phyloP scores from a whole-genome alignment of 2,113 vertebrate genomes.

The Climacteris rufus region DNA sequence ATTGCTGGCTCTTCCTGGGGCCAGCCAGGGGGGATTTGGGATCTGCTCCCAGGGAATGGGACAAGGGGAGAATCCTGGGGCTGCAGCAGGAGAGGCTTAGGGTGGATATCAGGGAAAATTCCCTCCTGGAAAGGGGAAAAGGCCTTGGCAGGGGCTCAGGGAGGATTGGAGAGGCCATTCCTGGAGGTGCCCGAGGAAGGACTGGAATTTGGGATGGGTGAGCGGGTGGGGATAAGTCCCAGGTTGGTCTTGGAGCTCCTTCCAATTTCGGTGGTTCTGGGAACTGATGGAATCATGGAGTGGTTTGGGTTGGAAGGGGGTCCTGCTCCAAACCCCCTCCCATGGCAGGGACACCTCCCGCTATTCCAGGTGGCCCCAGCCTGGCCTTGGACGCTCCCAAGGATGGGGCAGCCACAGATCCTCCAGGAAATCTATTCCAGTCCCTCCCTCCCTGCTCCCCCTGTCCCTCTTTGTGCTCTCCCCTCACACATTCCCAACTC shows the following conservation, averaged over 20 bases:
- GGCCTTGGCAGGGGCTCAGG: not conserved
- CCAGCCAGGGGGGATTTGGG: too few relatives aligned
- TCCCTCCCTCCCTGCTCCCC: not conserved
- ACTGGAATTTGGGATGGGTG: not conserved
- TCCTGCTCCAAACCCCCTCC: too few relatives aligned
- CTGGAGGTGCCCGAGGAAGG: not conserved
- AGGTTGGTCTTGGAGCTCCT: not conserved
- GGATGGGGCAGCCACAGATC: not conserved
- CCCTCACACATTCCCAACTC: too few relatives aligned
- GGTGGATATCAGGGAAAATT: not conserved
- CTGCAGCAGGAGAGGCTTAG: not conserved
- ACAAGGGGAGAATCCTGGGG: too few relatives aligned
- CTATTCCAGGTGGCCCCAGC: not conserved
- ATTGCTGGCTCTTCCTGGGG: too few relatives aligned
- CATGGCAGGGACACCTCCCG: not conserved
- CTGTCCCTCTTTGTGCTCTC: not conserved
- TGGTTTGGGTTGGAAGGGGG: not conserved
- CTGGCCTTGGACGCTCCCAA: not conserved
- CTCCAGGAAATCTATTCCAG: not conserved
- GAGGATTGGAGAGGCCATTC: not conserved
- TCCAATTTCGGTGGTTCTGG: too few relatives aligned
- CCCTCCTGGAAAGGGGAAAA: not conserved
- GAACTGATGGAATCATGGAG: not conserved
- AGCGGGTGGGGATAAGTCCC: fast-evolving
- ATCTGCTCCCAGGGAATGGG: too few relatives aligned